Evolutionary conservation across 1,140 invertebrate genomes (phyloP).

Genomic region (Neodiprion pinetum): DNA sequence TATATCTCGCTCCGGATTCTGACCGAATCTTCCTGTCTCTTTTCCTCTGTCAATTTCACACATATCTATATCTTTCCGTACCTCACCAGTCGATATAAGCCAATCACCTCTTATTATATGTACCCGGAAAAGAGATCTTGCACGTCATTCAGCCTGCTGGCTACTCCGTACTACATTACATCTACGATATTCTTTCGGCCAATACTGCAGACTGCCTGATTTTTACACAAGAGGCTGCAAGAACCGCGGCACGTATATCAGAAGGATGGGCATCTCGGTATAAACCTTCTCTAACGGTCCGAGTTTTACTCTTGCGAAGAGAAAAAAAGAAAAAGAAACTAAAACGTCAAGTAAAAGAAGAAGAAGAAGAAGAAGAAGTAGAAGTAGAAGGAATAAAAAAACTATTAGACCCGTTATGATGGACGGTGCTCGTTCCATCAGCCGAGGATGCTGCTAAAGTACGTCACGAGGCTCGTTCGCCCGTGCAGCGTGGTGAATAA

Average conservation of each 20-base stretch:
- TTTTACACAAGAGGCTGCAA: not conserved
- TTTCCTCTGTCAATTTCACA: not conserved
- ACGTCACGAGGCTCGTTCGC: not conserved
- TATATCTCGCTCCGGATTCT: not conserved
- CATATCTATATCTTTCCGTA: not conserved
- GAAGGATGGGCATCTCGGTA: not conserved
- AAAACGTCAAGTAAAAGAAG: slow-evolving; percentile 27
- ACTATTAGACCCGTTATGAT: slow-evolving; percentile 10
- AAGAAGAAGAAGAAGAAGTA: not conserved
- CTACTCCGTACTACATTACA: no score
- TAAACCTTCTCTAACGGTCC: slow-evolving; percentile 46
- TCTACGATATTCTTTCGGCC: not conserved
- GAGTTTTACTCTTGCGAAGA: slow-evolving; percentile 47
- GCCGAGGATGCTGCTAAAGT: not conserved
- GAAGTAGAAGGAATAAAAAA: not conserved
- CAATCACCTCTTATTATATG: no score
- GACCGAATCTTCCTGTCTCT: not conserved
- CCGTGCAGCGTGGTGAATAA: no score
- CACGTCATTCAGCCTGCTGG: not conserved
- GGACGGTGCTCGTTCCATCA: not conserved
- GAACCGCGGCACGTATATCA: not conserved
- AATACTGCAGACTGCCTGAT: not conserved
- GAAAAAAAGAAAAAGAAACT: slow-evolving; percentile 29
- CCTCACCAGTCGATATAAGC: no score
- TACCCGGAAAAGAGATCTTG: not conserved